Percentiles rank a stretch among this genome's conserved stretches.
Evolutionary conservation across 2,797 vertebrate genomes (phyloP).

Genomic region (Holocentrus rufus): DNA sequence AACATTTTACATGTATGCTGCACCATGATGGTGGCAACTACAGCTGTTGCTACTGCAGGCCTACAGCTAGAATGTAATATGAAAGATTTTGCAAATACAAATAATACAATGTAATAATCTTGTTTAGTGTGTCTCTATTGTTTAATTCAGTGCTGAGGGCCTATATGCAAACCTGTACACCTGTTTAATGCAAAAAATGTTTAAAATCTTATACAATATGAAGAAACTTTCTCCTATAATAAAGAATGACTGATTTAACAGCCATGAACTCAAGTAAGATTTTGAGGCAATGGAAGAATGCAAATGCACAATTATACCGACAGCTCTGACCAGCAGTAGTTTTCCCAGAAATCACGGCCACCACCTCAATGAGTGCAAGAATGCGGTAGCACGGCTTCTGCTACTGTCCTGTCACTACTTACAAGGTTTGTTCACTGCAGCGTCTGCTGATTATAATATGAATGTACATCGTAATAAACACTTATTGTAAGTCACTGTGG

Average conservation of each 20-base stretch:
- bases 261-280: neutral
- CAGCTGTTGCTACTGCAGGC: neutral
- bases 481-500: neutral
- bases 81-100: neutral
- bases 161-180: conserved; percentile 37
- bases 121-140: neutral
- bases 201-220: neutral
- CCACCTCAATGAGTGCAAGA: neutral
- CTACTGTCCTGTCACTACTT: neutral
- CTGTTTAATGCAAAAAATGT: neutral
- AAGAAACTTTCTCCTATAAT: too few relatives aligned
- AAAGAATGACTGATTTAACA: neutral
- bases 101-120: neutral
- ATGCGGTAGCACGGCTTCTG: neutral
- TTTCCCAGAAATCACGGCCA: neutral
- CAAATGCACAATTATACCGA: neutral
- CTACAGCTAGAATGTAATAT: neutral
- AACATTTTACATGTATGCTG: too few relatives aligned
- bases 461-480: conserved; percentile 3
- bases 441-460: neutral
- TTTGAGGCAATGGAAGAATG: neutral
- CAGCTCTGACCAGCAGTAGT: neutral
- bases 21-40: neutral
- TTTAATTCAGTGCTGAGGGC: neutral
- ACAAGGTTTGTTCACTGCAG: neutral